Evolutionary conservation across 2,797 vertebrate genomes (phyloP).

Genomic region (Enteromius mattozi): DNA sequence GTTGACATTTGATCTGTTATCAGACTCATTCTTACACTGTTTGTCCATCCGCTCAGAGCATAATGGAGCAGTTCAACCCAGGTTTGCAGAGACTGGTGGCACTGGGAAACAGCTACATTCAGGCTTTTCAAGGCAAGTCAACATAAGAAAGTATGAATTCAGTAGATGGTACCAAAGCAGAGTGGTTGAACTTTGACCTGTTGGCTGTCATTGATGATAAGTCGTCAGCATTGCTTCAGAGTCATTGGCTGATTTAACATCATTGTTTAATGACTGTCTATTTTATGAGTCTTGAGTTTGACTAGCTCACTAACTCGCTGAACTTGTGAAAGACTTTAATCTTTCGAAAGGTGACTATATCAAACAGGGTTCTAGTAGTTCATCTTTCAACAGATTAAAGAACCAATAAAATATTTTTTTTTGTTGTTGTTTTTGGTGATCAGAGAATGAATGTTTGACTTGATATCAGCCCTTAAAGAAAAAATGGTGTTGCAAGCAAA

Average conservation of each 20-base stretch:
- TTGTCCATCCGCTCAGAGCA: conserved; percentile 77
- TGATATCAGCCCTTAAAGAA: neutral
- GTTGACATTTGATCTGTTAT: neutral
- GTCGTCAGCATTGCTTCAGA: neutral
- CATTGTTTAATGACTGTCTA: conserved; percentile 4
- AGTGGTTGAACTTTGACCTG: conserved; percentile 44
- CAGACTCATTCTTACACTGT: conserved; percentile 33
- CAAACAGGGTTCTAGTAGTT: neutral
- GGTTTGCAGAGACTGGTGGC: conserved; percentile 88
- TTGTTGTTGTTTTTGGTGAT: neutral
- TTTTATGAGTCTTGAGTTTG: conserved; percentile 28
- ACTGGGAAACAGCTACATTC: conserved; percentile 89
- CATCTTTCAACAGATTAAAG: neutral
- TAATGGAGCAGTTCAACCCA: conserved; percentile 93
- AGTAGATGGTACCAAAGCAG: neutral
- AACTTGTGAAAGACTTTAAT: neutral
- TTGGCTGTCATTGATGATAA: conserved; percentile 29
- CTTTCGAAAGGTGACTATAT: neutral
- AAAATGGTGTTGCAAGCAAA: neutral
- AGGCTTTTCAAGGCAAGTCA: conserved; percentile 86
- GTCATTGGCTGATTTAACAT: conserved; percentile 1
- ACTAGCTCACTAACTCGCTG: neutral
- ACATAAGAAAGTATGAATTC: neutral
- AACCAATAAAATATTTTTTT: neutral
- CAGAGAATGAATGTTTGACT: neutral